Base-by-base conservation (phyloP, 2,797 vertebrate genomes). In the Lepidocolaptes lacrymiger region DNA sequence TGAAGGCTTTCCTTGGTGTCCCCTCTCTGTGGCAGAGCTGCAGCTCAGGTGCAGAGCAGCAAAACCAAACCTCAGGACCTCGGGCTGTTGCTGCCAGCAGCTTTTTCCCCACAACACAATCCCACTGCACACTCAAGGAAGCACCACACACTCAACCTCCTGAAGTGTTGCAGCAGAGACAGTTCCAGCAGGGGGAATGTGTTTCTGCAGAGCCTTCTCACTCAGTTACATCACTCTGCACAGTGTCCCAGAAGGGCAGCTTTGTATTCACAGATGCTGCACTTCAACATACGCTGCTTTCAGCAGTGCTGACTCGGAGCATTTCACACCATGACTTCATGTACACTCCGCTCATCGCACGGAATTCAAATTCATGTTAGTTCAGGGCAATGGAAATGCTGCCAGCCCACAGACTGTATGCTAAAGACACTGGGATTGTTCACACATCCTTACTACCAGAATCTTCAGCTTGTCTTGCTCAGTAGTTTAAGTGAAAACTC, bases 191-290 rank as follows among this genome's bases (percentile, higher is more conserved):
- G 88, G 80, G 34, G 44, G 86, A 58, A 81, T 54, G 17, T 15
- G 61, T 93, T 96, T 96, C 72, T 91, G 89, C 26, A 54, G 73
- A 86, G 91, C 92, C 69, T 98, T 98, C 98, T 97, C 98, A 97
- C 76, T 82, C 88, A 28, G 95, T 98, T 98, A 98, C 98, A 98
- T 98, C 98, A 98, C 97, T 97, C 97, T 93, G 78, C 93, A 59
- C 76, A 26, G 94, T 27, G 91, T 96, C 97, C 98, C 98, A 97
- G 94, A 97, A 98, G 98, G 89, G 91, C 91, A 91, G 89, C 79
- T 68, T 49, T 80, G 94, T 89, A 67, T 72, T 85, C 58, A 21
- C 82, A 85, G 85, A 80, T 58, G 59, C 88, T 89, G 58, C 81
- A 51, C 90, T 67, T 77, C 7, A 85, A 62, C 48, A 28, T 22